Conservation (phyloP, 2,797 vertebrate species). For the Malurus splendens region DNA sequence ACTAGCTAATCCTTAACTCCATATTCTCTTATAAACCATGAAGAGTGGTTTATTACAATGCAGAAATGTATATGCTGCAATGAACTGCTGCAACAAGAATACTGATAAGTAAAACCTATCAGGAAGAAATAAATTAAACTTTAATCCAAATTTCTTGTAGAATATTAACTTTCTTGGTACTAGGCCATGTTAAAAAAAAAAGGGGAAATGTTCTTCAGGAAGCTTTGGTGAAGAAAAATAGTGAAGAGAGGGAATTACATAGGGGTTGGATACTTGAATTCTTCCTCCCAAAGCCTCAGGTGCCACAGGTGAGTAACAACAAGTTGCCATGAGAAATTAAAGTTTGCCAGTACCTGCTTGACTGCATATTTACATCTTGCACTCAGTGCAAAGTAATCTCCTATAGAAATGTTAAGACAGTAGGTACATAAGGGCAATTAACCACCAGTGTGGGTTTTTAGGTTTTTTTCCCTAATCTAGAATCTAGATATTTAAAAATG, state of each 20-base stretch:
- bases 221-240: not conserved
- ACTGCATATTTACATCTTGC: not conserved
- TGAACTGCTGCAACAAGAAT: not conserved
- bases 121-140: not conserved
- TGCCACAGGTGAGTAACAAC: not conserved
- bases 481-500: not conserved
- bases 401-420: not conserved
- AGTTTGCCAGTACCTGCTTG: not conserved
- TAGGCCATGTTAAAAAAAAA: not conserved
- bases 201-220: not conserved
- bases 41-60: not conserved
- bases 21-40: not conserved
- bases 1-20: not conserved
- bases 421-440: not conserved
- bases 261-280: not conserved
- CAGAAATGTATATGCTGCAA: not conserved
- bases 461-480: not conserved
- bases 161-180: not conserved
- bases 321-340: not conserved
- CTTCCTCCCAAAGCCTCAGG: not conserved
- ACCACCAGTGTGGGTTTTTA: not conserved
- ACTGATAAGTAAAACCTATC: not conserved
- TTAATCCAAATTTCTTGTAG: not conserved
- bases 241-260: not conserved
- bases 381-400: not conserved